Evolutionary conservation across 2,113 vertebrate genomes (phyloP), one percentile per base, ranked within the genome.

Genomic region (Prochilodus magdalenae): DNA sequence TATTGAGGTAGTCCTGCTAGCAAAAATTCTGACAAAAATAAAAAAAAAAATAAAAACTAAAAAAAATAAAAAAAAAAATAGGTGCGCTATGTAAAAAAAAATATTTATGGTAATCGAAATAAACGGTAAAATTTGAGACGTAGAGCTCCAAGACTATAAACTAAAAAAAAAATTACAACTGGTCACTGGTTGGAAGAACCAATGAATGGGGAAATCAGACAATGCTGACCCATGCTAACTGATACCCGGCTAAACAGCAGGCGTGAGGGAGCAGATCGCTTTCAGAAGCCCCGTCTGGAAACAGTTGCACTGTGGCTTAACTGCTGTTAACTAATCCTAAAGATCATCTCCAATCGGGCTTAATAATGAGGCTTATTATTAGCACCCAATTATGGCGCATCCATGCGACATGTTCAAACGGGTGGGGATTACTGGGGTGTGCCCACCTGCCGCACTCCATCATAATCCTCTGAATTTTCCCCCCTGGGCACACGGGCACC

Each of bases 381-480:
- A 89, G 85, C 15, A 81, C 75, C 86, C 84, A 92, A 90, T 93
- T 92, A 91, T 81, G 49, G 36, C 29, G 82, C 87, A 83, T 87
- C 81, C 79, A 92, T 86, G 84, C 86, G 84, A 80, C 10, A 57
- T 83, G 86, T 88, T 90, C 77, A 80, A 13, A 49, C 71, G 75
- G 83, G 84, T 73, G 79, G 73, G 87, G 84, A 90, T 91, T 87
- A 75, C 83, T 53, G 65, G n/a, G 63, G 84, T 66, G 82, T 75
- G 82, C 82, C 88, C 90, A 93, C 84, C 89, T 91, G 90, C 90
- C 86, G 88, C 74, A 88, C 85, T 89, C 85, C 84, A 81, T 91
- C 85, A 90, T 4, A 73, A 70, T 74, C 55, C 55, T 24, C 49
- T 53, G 53, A 20, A 49, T 40, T 26, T n/a, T 22, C 22, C 53